A percentile compares a stretch with the other conserved stretches of the same genome.
phyloP scores from a whole-genome alignment of 2,888 invertebrate genomes.

The Tiliacea citrago region DNA sequence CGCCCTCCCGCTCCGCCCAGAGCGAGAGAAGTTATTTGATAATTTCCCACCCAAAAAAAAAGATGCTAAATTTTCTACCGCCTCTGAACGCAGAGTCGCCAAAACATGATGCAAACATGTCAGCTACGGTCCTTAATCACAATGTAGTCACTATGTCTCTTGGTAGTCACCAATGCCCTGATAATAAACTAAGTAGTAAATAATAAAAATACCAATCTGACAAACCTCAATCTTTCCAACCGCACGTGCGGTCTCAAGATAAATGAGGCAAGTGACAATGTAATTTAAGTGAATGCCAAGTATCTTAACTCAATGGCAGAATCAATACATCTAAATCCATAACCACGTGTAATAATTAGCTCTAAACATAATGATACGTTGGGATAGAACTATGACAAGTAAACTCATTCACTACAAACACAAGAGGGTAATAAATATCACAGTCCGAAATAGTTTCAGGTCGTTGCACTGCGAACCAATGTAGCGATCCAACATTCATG shows the following conservation, averaged over 20 bases:
- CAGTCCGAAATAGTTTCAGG: conserved; percentile 69
- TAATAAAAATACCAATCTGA: not conserved
- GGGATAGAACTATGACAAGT: conserved; percentile 22
- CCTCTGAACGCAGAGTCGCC: not conserved
- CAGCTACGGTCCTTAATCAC: not conserved
- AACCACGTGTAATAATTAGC: conserved; percentile 23
- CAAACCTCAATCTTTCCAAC: not conserved
- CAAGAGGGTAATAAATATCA: conserved; percentile 71
- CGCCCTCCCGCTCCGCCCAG: too few relatives aligned
- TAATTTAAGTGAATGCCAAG: not conserved
- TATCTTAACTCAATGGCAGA: not conserved
- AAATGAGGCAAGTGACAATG: conserved; percentile 6
- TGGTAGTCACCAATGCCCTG: not conserved
- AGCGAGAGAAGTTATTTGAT: too few relatives aligned
- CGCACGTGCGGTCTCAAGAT: not conserved
- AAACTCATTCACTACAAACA: conserved; percentile 50
- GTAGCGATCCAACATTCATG: conserved; percentile 33
- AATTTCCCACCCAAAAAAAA: too few relatives aligned
- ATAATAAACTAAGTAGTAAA: not conserved
- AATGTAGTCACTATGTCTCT: not conserved
- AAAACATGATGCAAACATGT: not conserved
- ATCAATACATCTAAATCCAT: conserved; percentile 35
- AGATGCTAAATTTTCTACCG: not conserved
- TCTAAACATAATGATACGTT: conserved; percentile 22
- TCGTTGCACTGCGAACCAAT: conserved; percentile 64